A percentile compares a stretch with the other conserved stretches of the same genome.
Conservation (phyloP, 1,140 invertebrate genomes). For the Ectropis grisescens region DNA sequence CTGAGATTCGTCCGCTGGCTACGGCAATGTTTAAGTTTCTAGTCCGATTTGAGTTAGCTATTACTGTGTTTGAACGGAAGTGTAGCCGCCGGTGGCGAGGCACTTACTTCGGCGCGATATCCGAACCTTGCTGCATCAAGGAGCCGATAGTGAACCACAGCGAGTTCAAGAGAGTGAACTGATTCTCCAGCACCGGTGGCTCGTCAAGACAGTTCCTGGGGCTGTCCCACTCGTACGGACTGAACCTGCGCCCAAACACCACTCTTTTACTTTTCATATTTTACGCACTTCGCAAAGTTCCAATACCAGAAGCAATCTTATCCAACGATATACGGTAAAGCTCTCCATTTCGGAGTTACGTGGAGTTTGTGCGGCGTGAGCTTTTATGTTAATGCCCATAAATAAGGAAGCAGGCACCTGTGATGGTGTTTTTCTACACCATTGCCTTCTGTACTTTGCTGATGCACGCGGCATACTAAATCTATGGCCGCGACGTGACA, state of each 20-base stretch:
- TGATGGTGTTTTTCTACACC: no score
- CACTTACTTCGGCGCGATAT: slow-evolving; percentile 86
- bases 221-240: slow-evolving; percentile 92
- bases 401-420: no score
- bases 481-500: no score
- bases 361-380: no score
- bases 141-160: slow-evolving; percentile 92
- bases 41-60: no score
- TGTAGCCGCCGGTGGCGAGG: slow-evolving; percentile 26
- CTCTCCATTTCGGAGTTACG: no score
- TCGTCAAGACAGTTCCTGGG: slow-evolving; percentile 85
- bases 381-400: no score
- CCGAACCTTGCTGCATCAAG: slow-evolving; percentile 93
- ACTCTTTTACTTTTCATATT: slow-evolving; percentile 27
- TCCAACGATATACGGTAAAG: no score
- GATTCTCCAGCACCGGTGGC: slow-evolving; percentile 85
- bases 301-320: background rate
- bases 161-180: slow-evolving; percentile 89
- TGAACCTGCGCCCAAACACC: slow-evolving; percentile 77
- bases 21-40: no score
- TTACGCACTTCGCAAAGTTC: slow-evolving; percentile 4
- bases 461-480: no score
- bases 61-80: slow-evolving; percentile 16
- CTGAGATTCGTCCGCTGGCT: no score
- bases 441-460: no score